Conservation (phyloP, 1,140 invertebrate genomes). For the Drosophila nebulosa region DNA sequence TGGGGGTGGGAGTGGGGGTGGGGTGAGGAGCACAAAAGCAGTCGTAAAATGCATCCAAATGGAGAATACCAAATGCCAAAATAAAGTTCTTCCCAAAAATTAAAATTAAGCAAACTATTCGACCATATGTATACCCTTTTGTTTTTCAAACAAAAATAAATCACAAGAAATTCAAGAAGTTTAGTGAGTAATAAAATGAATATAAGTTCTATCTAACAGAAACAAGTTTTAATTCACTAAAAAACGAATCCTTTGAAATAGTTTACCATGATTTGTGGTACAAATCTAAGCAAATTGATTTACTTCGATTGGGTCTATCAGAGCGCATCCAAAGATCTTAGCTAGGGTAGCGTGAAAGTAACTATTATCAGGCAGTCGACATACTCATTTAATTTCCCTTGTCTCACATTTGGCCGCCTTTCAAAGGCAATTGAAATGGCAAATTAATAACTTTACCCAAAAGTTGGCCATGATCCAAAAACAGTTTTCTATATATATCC, state of each 20-base stretch:
- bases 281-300: not conserved
- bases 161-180: too few relatives aligned
- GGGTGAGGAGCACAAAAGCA: slow-evolving; percentile 36
- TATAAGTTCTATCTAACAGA: too few relatives aligned
- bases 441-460: slow-evolving; percentile 25
- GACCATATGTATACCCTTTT: not conserved
- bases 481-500: not conserved
- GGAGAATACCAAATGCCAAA: not conserved
- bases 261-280: not conserved
- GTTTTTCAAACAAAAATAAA: not conserved
- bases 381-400: not conserved
- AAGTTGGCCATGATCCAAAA: not conserved
- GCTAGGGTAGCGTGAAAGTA: not conserved
- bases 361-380: not conserved
- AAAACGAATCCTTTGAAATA: too few relatives aligned
- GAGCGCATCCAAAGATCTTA: not conserved
- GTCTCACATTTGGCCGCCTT: slow-evolving; percentile 20
- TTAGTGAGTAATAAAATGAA: too few relatives aligned
- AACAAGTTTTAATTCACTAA: too few relatives aligned
- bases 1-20: slow-evolving; percentile 5
- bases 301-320: not conserved
- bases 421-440: slow-evolving; percentile 44
- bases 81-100: not conserved
- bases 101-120: not conserved
- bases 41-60: slow-evolving; percentile 61